Percentiles rank a stretch among this genome's conserved stretches.
Conservation (phyloP, 2,113 vertebrate species). For the Carassius gibelio region DNA sequence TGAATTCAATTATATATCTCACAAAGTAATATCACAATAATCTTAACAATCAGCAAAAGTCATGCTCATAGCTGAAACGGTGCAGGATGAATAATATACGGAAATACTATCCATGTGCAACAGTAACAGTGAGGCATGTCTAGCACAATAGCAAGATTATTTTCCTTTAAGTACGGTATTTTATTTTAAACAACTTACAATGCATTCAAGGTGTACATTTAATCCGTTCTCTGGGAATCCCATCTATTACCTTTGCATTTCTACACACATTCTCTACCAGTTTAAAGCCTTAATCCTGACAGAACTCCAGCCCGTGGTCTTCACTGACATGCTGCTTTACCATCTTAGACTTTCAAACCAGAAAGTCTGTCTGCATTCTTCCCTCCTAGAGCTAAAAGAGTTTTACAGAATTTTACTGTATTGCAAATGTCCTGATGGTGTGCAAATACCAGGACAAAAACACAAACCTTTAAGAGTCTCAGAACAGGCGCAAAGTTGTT, state of each 20-base stretch:
- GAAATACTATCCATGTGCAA: too few relatives aligned
- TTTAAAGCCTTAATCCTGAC: too few relatives aligned
- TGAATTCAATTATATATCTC: too few relatives aligned
- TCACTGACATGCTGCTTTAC: not conserved
- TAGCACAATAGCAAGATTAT: not conserved
- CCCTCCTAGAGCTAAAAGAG: not conserved
- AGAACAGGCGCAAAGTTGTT: not conserved
- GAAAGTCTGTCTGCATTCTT: not conserved
- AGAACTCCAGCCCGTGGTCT: too few relatives aligned
- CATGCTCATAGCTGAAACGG: not conserved
- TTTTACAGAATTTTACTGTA: not conserved
- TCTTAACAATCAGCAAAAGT: not conserved
- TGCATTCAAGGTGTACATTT: not conserved
- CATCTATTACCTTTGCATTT: not conserved
- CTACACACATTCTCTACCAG: too few relatives aligned
- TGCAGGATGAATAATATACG: too few relatives aligned
- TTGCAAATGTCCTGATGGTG: not conserved
- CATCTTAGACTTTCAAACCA: not conserved
- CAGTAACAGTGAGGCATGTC: too few relatives aligned
- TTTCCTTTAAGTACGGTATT: not conserved
- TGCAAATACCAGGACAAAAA: not conserved
- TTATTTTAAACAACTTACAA: not conserved
- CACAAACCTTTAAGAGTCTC: not conserved
- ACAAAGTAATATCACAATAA: not conserved
- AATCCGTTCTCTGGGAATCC: not conserved